These are phyloP conservation scores for Psittacula cyanocephala DNA, from an alignment of 2,113 vertebrate genomes.

Conservation along the genomic window DNA sequence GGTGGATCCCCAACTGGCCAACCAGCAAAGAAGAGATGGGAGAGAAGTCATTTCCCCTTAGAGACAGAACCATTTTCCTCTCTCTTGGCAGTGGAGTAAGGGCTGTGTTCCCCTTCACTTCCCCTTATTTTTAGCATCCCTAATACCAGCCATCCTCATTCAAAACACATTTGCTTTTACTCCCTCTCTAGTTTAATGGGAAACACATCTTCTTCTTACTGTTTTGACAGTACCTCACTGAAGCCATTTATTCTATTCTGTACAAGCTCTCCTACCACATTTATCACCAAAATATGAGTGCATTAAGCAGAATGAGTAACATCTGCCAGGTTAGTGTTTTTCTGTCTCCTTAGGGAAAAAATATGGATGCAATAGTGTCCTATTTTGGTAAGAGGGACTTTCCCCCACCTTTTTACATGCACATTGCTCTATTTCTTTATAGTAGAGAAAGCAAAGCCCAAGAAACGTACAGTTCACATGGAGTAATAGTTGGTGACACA, in stretches of 20 bases:
- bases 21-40: background rate
- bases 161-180: background rate
- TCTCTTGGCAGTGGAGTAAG: background rate
- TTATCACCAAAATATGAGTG: background rate
- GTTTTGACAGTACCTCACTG: background rate
- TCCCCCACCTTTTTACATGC: background rate
- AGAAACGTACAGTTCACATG: background rate
- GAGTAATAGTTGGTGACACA: rapidly evolving
- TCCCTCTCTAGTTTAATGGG: background rate
- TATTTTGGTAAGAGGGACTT: background rate
- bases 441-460: background rate
- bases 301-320: background rate
- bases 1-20: background rate
- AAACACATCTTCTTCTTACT: background rate
- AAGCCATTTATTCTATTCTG: background rate
- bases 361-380: background rate
- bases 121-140: background rate
- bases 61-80: background rate
- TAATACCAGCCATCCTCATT: background rate
- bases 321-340: slow-evolving; percentile 14
- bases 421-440: background rate
- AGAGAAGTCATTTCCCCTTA: background rate
- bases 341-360: background rate
- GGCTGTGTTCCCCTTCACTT: background rate
- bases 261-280: background rate